Conservation (phyloP, 2,113 vertebrate genomes). For the Austrofundulus limnaeus region DNA sequence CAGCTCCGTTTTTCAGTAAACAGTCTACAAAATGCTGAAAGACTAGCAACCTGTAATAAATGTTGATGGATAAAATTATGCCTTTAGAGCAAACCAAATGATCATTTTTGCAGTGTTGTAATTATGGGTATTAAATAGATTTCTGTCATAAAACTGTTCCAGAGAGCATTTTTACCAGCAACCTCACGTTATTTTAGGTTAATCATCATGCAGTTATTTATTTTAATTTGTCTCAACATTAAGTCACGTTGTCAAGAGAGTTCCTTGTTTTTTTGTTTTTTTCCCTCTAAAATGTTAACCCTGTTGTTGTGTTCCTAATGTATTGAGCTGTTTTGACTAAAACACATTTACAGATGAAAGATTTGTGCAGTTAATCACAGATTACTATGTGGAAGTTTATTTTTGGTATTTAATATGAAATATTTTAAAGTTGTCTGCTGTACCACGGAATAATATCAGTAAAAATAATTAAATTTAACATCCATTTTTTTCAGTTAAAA, state of each 20-base stretch:
- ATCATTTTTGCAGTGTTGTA: not conserved
- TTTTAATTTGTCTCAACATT: not conserved
- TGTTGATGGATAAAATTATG: slow-evolving; percentile 25
- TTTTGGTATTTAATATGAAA: no score
- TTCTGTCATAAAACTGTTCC: slow-evolving; percentile 12
- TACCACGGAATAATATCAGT: no score
- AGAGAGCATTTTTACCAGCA: slow-evolving; percentile 22
- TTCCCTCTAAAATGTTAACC: not conserved
- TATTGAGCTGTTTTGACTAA: no score
- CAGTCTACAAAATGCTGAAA: slow-evolving; percentile 35
- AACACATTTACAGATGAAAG: no score
- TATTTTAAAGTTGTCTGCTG: no score
- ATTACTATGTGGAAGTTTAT: no score
- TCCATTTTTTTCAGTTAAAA: no score
- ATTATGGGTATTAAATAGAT: not conserved
- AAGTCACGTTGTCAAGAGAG: not conserved
- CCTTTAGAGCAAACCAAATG: slow-evolving; percentile 13
- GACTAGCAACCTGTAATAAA: slow-evolving; percentile 31
- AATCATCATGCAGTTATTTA: slow-evolving; percentile 2
- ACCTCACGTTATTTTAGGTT: slow-evolving; percentile 22
- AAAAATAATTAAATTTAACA: no score
- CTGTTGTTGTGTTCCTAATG: no score
- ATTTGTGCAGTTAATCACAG: no score
- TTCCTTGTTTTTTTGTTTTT: not conserved
- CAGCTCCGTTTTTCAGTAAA: slow-evolving; percentile 45